phyloP scores from a whole-genome alignment of 2,797 vertebrate genomes.

The Cuniculus paca region DNA sequence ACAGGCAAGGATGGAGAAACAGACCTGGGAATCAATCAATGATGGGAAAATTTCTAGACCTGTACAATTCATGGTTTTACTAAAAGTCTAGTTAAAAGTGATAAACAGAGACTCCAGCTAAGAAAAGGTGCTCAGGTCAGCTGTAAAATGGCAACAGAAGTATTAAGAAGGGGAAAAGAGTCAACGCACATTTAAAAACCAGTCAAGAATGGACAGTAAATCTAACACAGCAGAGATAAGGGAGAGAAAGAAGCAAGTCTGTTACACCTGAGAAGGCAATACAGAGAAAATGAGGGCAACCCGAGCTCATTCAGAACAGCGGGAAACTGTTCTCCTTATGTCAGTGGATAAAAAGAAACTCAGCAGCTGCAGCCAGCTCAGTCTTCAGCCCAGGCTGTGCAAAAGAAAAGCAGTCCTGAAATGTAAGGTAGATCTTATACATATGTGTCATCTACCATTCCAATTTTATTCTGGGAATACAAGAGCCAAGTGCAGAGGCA shows the following conservation, averaged over 20 bases:
- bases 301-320: not conserved
- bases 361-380: not conserved
- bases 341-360: not conserved
- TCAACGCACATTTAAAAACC: not conserved
- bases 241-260: not conserved
- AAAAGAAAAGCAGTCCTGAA: not conserved
- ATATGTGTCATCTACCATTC: not conserved
- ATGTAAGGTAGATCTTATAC: not conserved
- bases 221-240: not conserved
- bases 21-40: not conserved
- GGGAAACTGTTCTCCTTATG: not conserved
- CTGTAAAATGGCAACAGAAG: not conserved
- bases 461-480: not conserved
- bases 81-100: not conserved
- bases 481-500: not conserved
- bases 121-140: not conserved
- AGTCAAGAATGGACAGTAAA: not conserved
- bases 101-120: constrained; percentile 10
- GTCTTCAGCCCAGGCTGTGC: not conserved
- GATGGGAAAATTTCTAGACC: not conserved
- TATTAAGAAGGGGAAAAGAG: not conserved
- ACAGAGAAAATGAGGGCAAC: not conserved
- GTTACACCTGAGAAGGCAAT: not conserved
- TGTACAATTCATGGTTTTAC: not conserved
- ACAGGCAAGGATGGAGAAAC: not conserved